Evolutionary conservation across 1,140 invertebrate species (phyloP).

Genomic region (Drosophila tsacasi): DNA sequence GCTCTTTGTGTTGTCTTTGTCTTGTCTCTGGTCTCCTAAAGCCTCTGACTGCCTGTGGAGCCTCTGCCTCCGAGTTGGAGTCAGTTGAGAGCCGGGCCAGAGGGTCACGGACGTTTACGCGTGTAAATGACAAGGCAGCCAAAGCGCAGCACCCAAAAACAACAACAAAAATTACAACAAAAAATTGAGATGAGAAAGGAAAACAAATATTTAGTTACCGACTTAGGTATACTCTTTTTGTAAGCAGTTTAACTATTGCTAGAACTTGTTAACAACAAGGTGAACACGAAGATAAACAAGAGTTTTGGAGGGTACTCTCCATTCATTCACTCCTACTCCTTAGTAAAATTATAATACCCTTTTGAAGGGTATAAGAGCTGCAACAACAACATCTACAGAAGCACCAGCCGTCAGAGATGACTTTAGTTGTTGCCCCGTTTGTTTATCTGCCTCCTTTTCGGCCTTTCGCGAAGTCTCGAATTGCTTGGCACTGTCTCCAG

Average conservation of each 20-base stretch:
- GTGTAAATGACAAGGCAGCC: constrained; percentile 74
- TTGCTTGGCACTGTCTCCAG: constrained; percentile 43
- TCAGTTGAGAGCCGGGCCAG: constrained; percentile 66
- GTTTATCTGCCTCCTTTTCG: constrained; percentile 32
- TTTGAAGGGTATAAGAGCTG: neutral
- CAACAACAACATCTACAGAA: constrained; percentile 15
- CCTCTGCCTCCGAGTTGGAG: constrained; percentile 18
- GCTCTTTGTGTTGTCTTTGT: constrained; percentile 33
- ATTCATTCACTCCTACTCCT: neutral
- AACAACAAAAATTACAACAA: constrained; percentile 23
- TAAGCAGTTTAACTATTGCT: neutral
- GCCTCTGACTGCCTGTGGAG: constrained; percentile 1
- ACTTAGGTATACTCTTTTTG: neutral
- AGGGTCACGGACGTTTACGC: constrained; percentile 80
- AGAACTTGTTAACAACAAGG: neutral
- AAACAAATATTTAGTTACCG: neutral
- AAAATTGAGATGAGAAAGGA: constrained; percentile 1
- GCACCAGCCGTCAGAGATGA: constrained; percentile 24
- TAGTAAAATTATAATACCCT: neutral
- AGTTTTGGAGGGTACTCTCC: too few species aligned
- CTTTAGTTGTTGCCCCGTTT: constrained; percentile 44
- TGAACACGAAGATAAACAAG: too few species aligned
- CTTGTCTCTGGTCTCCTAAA: constrained; percentile 6
- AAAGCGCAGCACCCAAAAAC: constrained; percentile 35
- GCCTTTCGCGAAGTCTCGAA: constrained; percentile 36